Conservation (phyloP, 2,113 vertebrate genomes). For the Morone chrysops region DNA sequence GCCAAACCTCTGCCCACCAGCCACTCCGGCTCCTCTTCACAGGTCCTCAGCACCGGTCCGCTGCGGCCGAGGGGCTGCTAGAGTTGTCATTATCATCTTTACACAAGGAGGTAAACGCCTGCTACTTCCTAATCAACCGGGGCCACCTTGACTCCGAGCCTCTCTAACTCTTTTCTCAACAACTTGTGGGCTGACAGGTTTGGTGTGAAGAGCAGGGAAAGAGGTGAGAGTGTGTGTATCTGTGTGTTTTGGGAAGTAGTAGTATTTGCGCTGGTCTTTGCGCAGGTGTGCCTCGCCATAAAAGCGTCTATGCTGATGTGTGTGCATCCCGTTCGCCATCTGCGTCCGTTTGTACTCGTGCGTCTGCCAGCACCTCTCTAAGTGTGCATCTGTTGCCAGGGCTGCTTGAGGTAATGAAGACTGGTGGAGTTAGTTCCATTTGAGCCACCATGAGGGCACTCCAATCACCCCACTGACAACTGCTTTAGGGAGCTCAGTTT, state of each 20-base stretch:
- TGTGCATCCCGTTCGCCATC: background rate
- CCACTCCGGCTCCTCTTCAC: slow-evolving; percentile 65
- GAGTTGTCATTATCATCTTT: slow-evolving; percentile 78
- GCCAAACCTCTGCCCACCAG: slow-evolving; percentile 55
- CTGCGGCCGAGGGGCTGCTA: slow-evolving; percentile 57
- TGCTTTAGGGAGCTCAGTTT: slow-evolving; percentile 40
- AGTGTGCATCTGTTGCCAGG: slow-evolving; percentile 28
- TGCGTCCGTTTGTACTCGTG: background rate
- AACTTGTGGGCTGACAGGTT: slow-evolving; percentile 64
- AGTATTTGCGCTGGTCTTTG: background rate
- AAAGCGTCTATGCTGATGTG: background rate
- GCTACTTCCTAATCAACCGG: slow-evolving; percentile 72
- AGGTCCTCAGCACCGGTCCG: slow-evolving; percentile 44
- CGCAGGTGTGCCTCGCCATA: background rate
- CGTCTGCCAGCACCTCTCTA: slow-evolving; percentile 18
- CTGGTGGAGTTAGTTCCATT: slow-evolving; percentile 37
- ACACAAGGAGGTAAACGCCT: slow-evolving; percentile 75
- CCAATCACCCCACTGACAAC: slow-evolving; percentile 28
- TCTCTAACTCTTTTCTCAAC: slow-evolving; percentile 57
- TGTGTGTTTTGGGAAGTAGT: slow-evolving; percentile 17
- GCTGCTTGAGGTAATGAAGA: slow-evolving; percentile 51
- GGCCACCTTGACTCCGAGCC: slow-evolving; percentile 73
- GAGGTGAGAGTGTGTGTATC: slow-evolving; percentile 27
- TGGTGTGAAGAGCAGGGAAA: slow-evolving; percentile 42
- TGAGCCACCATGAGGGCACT: slow-evolving; percentile 39